Percentiles rank a stretch among this genome's conserved stretches.
phyloP scores from a whole-genome alignment of 2,888 invertebrate species.

The Synergus laeviventris region DNA sequence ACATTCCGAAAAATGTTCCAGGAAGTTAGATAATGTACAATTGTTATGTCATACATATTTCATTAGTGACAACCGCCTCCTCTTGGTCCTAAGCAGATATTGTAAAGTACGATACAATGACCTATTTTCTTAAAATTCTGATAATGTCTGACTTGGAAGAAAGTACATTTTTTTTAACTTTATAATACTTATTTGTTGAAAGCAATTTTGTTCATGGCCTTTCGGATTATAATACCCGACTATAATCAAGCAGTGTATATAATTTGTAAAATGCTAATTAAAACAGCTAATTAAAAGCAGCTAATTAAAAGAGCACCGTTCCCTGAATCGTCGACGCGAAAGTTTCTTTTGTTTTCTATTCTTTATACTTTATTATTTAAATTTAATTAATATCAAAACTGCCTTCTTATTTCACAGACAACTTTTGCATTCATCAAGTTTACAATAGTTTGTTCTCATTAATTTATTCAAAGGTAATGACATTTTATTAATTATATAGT shows the following conservation, averaged over 20 bases:
- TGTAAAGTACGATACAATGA: neutral
- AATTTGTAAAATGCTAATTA: slow-evolving; percentile 40
- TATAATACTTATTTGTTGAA: slow-evolving; percentile 2
- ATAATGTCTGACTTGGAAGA: neutral
- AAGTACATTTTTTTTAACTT: neutral
- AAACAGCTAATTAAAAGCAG: slow-evolving; percentile 38
- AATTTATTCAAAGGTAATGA: neutral
- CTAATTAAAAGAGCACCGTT: slow-evolving; percentile 35
- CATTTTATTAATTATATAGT: neutral
- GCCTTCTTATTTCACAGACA: neutral
- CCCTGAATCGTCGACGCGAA: slow-evolving; percentile 28
- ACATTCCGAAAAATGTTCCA: too few species aligned
- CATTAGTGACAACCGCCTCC: neutral
- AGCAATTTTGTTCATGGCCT: slow-evolving; percentile 27
- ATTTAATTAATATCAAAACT: slow-evolving; percentile 36
- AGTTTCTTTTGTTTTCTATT: slow-evolving; percentile 34
- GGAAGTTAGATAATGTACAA: too few species aligned
- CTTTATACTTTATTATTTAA: slow-evolving; percentile 39
- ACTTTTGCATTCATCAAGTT: slow-evolving; percentile 1
- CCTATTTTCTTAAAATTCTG: neutral
- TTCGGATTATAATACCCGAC: slow-evolving; percentile 30
- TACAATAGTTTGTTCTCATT: neutral
- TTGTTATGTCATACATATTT: too few species aligned
- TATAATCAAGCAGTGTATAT: slow-evolving; percentile 34
- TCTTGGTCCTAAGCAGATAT: neutral